Conservation (phyloP, 2,888 invertebrate genomes). For the Altica lythri region DNA sequence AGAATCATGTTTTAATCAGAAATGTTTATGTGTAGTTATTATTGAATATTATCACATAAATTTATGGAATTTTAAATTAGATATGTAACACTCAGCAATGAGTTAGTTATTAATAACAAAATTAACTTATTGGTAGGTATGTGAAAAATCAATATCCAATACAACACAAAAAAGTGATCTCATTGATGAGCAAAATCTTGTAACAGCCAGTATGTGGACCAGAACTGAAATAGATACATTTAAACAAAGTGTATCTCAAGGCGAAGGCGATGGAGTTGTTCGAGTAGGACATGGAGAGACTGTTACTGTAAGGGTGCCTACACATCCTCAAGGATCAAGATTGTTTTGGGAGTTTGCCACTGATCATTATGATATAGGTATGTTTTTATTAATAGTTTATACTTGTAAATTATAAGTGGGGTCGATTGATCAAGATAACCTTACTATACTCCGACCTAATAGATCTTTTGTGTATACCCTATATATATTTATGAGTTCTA, state of each 20-base stretch:
- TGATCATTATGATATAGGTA: conserved; percentile 93
- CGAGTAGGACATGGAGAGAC: conserved; percentile 96
- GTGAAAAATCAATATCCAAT: conserved; percentile 23
- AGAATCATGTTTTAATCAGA: too few relatives aligned
- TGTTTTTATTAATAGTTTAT: conserved; percentile 3
- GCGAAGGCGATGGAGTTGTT: conserved; percentile 83
- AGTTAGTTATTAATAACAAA: too few relatives aligned
- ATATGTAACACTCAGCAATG: too few relatives aligned
- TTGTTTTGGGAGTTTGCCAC: conserved; percentile 99
- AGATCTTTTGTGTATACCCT: too few relatives aligned
- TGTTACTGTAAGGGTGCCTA: conserved; percentile 95
- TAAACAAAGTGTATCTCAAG: conserved; percentile 75
- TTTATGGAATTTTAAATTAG: too few relatives aligned
- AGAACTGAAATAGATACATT: conserved; percentile 84
- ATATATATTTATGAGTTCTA: too few relatives aligned
- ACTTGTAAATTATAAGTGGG: too few relatives aligned
- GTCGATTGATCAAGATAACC: too few relatives aligned
- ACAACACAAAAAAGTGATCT: conserved; percentile 31
- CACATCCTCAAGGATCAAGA: conserved; percentile 89
- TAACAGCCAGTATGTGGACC: conserved; percentile 95
- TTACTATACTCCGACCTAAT: too few relatives aligned
- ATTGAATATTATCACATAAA: too few relatives aligned
- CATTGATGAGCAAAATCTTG: conserved; percentile 52
- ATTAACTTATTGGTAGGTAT: conserved; percentile 2
- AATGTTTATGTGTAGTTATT: too few relatives aligned